Evolutionary conservation across 2,888 invertebrate genomes (phyloP).

Genomic region (Metacarcinus magister): DNA sequence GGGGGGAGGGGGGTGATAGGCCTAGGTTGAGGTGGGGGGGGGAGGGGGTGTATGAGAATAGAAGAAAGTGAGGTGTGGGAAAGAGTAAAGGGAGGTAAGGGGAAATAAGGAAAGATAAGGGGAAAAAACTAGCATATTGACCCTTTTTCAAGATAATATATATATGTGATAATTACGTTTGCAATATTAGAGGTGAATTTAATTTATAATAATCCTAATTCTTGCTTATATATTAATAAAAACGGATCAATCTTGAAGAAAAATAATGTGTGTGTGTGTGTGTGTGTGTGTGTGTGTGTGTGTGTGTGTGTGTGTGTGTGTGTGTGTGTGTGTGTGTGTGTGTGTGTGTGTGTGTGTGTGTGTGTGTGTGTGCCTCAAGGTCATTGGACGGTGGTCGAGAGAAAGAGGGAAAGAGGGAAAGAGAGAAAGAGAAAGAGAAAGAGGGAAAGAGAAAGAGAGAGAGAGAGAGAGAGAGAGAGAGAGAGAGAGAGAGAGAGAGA

Average conservation of each 20-base stretch:
- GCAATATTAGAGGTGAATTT: too few species aligned
- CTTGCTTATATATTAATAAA: too few species aligned
- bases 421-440: conserved; percentile 32
- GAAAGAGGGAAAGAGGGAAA: conserved; percentile 21
- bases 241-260: too few species aligned
- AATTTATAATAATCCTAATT: too few species aligned
- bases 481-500: neutral
- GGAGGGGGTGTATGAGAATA: neutral
- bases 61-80: neutral
- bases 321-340: conserved; percentile 48
- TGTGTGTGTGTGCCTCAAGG: conserved; percentile 27
- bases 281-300: too few species aligned
- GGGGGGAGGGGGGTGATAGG: neutral
- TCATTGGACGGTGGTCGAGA: neutral
- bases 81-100: neutral
- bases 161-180: too few species aligned
- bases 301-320: too few species aligned
- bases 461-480: conserved; percentile 11
- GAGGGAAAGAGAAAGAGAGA: neutral
- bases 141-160: neutral
- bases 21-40: neutral
- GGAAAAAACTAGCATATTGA: neutral
- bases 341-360: conserved; percentile 27
- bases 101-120: neutral
- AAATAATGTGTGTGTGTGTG: too few species aligned